Conservation (phyloP, 2,113 vertebrate species). For the Bos taurus region ARS-UCD2.0 NC_037355.1:23964001-23964500, state of each 20-base stretch:
- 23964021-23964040: no score
- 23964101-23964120: neutral
- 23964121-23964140: neutral
- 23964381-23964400: neutral
- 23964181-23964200: neutral
- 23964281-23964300: neutral
- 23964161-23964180: neutral
- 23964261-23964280: neutral
- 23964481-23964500: neutral
- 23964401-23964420: neutral
- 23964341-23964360: neutral
- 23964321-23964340: neutral
- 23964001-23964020: no score
- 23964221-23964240: neutral
- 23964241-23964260: neutral
- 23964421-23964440: neutral
- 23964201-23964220: neutral
- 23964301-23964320: neutral
- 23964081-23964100: neutral
- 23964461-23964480: neutral
- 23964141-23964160: neutral
- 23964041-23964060: no score
- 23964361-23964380: neutral
- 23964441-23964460: neutral
- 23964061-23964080: no score